Conservation (phyloP, 1,140 invertebrate species). For the Meloidogyne chitwoodi region DNA sequence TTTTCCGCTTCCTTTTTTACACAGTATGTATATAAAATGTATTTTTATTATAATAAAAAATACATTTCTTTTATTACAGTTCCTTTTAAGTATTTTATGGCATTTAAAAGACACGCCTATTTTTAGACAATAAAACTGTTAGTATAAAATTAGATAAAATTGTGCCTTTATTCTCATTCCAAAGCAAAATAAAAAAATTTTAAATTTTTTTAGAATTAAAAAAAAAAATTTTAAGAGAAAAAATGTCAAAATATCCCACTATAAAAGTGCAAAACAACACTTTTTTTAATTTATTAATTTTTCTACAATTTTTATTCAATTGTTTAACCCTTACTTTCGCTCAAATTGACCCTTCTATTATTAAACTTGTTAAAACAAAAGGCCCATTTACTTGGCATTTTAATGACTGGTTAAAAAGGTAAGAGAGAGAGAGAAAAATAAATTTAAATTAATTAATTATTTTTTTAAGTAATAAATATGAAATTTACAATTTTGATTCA, state of each 20-base stretch:
- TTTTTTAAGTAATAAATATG: background rate
- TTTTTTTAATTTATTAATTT: background rate
- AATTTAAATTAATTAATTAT: background rate
- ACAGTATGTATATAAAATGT: no score
- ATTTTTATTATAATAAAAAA: background rate
- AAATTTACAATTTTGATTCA: background rate
- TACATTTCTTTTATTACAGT: background rate
- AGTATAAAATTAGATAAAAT: background rate
- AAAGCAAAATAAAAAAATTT: background rate
- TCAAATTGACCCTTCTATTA: background rate
- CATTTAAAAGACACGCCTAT: background rate
- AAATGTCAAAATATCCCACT: no score
- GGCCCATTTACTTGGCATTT: background rate
- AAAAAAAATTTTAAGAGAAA: no score
- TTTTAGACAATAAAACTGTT: background rate
- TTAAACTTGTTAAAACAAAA: background rate
- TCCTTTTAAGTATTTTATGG: background rate
- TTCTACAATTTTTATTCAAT: background rate
- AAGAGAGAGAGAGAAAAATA: background rate
- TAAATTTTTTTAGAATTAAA: background rate
- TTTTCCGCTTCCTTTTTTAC: no score
- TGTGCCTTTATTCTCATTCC: background rate
- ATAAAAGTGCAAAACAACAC: background rate
- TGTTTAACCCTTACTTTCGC: background rate
- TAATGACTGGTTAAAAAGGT: background rate